Base-by-base conservation (phyloP, 2,113 vertebrate species). In the Pagrus major region DNA sequence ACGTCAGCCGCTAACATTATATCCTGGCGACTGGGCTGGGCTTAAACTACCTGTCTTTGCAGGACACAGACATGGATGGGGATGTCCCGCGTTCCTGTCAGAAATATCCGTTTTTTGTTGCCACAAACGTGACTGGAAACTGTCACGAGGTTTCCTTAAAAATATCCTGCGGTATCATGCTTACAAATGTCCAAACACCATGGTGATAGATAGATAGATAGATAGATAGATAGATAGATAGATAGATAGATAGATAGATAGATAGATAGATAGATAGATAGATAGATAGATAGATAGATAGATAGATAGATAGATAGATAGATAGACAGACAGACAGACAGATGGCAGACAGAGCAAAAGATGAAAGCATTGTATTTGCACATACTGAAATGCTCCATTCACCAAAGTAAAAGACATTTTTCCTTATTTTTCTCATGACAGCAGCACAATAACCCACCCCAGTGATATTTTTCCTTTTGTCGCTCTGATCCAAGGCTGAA, bases 401-500 rank as follows among this genome's bases (percentile, higher is more conserved):
- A 27, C 21, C 18, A 55, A 49, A 79, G 44, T 56, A 41, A 79
- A 67, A 71, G 29, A 60, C 70, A 65, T 81, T 58, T 14, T 67
- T n/a, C 66, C 14, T 46, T 35, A 21, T 83, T 69, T 83, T 78
- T n/a, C 51, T 73, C 66, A 65, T 79, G 78, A 79, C 74, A 79
- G 80, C 71, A 6, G 58, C 66, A 84, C 69, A 81, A 88, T 79
- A 84, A 79, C 44, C 37, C 69, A 81, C 52, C 65, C 69, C 27
- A 71, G 16, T 72, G 16, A 69, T 80, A 75, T 71, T 77, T 71
- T 71, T 72, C 65, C 56, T 65, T 80, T 77, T 61, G 68, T 64
- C 12, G 64, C 69, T 85, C 80, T 88, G 78, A 84, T 80, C 67
- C 73, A 63, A 83, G 79, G 61, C 72, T 83, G 72, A 80, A 84